Conservation (phyloP, 2,888 invertebrate species). For the Drosophila paranaensis region DNA sequence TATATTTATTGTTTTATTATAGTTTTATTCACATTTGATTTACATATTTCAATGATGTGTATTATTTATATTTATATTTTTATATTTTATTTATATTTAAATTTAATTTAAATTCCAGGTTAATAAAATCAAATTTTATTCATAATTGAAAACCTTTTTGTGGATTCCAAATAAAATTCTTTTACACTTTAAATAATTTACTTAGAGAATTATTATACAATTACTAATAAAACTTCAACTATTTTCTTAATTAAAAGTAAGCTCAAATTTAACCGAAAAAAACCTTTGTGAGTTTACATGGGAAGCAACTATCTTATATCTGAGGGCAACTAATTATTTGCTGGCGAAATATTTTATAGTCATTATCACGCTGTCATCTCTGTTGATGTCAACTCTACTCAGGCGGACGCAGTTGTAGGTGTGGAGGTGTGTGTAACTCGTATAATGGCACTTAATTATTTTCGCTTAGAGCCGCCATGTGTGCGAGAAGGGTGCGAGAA, state of each 20-base stretch:
- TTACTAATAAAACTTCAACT: not conserved
- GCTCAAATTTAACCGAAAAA: not conserved
- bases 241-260: not conserved
- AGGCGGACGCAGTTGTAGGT: not conserved
- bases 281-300: not conserved
- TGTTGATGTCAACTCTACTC: slow-evolving; percentile 21
- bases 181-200: too few relatives aligned
- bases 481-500: slow-evolving; percentile 1
- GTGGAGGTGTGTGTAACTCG: slow-evolving; percentile 38
- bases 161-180: too few relatives aligned
- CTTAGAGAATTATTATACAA: too few relatives aligned
- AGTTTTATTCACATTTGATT: too few relatives aligned
- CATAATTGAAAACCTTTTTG: too few relatives aligned
- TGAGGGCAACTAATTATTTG: not conserved
- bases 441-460: slow-evolving; percentile 73
- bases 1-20: too few relatives aligned
- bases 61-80: too few relatives aligned
- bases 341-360: not conserved
- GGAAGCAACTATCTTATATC: not conserved
- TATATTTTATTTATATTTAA: too few relatives aligned
- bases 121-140: too few relatives aligned
- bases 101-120: too few relatives aligned
- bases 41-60: too few relatives aligned
- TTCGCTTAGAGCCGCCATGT: slow-evolving; percentile 52
- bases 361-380: slow-evolving; percentile 55